Base-by-base conservation (phyloP, 2,797 vertebrate species). In the Chiloscyllium punctatum region DNA sequence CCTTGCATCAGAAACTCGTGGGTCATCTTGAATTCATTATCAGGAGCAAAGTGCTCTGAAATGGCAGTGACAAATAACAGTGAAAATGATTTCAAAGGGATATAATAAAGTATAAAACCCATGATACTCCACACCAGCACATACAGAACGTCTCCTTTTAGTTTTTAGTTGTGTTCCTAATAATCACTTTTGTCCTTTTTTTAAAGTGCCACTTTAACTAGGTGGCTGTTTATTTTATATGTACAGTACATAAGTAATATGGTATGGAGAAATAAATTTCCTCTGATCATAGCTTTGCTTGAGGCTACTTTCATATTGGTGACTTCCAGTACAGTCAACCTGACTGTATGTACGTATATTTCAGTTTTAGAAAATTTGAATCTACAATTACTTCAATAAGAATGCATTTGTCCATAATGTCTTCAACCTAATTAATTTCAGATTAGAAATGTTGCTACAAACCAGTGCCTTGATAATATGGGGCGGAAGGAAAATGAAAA, bases 391-490 rank as follows among this genome's bases (percentile, higher is more conserved):
- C 25, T 11, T 18, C 21, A 69, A 66, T 37, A 25, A 23, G 15
- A 68, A 62, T 91, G 16, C 37, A 21, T 92, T 92, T 69, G n/a
- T 69, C 7, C 62, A 25, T 69, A 95, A 95, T 30, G 0, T 3
- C 11, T 74, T 18, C 3, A 77, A 51, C 21, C 27, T 77, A 48
- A 6, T 96, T 96, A 51, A 82, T 68, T 96, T 42, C 96, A 99
- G 99, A 99, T 99, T 97, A 98, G 99, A 98, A 99, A 99, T 53
- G 99, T 99, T 23, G 99, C 99, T 97, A 99, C 99, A 95, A 99
- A 99, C 97, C 99, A 99, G 96, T 99, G 99, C 95, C 98, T 99
- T 96, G 99, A 99, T 97, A 99, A 99, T 98, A 99, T 99, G 99
- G 99, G 99, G 87, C 98, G 99, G 79, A 99, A 99, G 96, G 99